These are phyloP conservation scores for Epinotia demarniana DNA, from an alignment of 2,888 invertebrate genomes.

Conservation along the genomic window DNA sequence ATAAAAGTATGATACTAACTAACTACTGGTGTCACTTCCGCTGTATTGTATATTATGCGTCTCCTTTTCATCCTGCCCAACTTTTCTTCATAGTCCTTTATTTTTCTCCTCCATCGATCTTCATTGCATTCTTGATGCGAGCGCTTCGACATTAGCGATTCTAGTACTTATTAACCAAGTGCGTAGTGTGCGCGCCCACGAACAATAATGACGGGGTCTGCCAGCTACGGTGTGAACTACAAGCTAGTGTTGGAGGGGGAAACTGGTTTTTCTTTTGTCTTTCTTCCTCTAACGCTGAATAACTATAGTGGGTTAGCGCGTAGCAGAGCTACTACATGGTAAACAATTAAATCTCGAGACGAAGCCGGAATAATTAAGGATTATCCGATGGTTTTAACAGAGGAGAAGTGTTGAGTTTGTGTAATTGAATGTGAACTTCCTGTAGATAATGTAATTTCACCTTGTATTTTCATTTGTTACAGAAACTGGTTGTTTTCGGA, in stretches of 20 bases:
- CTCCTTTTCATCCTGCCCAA: background rate
- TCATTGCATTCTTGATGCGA: background rate
- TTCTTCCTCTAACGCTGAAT: too few species aligned
- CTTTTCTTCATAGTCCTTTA: background rate
- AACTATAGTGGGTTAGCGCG: too few species aligned
- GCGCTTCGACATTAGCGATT: background rate
- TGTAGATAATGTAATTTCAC: too few species aligned
- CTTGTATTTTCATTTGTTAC: too few species aligned
- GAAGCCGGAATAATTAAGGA: slow-evolving; percentile 36
- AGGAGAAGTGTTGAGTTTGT: too few species aligned
- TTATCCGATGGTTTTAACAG: too few species aligned
- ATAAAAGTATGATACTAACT: background rate
- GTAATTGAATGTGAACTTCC: too few species aligned
- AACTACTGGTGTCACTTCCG: background rate
- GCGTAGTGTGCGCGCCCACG: slow-evolving; percentile 9
- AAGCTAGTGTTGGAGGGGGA: background rate
- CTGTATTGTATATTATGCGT: background rate
- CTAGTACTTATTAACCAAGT: background rate
- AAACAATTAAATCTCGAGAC: too few species aligned
- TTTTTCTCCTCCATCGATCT: background rate
- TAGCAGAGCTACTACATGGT: too few species aligned
- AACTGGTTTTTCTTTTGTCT: too few species aligned
- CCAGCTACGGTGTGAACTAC: slow-evolving; percentile 1
- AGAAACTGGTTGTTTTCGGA: too few species aligned
- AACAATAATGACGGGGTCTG: background rate